Conservation (phyloP, 2,888 invertebrate genomes). For the Adineta ricciae region DNA sequence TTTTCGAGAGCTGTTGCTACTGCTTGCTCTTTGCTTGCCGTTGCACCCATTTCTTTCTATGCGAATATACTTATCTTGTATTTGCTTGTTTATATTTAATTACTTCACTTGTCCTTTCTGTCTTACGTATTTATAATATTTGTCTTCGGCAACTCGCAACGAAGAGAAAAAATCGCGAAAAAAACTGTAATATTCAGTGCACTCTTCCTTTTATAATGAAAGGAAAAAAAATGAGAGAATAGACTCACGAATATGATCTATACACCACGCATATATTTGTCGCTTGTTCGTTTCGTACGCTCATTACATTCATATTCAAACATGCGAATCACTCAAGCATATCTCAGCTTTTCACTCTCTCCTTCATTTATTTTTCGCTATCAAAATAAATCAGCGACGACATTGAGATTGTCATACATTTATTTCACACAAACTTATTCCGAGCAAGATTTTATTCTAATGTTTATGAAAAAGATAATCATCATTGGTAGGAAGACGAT, state of each 20-base stretch:
- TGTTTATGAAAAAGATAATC: too few species aligned
- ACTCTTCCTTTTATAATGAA: neutral
- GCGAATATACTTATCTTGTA: neutral
- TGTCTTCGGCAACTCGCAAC: neutral
- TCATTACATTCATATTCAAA: neutral
- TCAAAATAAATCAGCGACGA: neutral
- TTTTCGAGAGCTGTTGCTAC: neutral
- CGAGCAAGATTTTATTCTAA: neutral
- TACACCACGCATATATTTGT: neutral
- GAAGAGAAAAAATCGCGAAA: neutral
- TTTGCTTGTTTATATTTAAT: neutral
- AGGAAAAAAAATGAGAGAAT: neutral
- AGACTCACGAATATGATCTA: neutral
- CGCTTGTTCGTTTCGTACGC: neutral
- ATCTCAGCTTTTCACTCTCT: neutral
- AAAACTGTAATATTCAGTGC: neutral
- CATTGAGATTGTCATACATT: neutral
- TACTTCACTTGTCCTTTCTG: neutral
- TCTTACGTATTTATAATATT: constrained; percentile 2
- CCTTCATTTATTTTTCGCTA: neutral
- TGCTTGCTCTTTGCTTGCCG: neutral
- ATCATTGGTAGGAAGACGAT: neutral
- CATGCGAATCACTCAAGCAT: neutral
- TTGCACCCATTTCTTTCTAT: neutral
- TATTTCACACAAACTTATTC: neutral